A percentile compares a stretch with the other conserved stretches of the same genome.
Evolutionary conservation across 2,888 invertebrate genomes (phyloP).

Genomic region (Xestia ashworthii): DNA sequence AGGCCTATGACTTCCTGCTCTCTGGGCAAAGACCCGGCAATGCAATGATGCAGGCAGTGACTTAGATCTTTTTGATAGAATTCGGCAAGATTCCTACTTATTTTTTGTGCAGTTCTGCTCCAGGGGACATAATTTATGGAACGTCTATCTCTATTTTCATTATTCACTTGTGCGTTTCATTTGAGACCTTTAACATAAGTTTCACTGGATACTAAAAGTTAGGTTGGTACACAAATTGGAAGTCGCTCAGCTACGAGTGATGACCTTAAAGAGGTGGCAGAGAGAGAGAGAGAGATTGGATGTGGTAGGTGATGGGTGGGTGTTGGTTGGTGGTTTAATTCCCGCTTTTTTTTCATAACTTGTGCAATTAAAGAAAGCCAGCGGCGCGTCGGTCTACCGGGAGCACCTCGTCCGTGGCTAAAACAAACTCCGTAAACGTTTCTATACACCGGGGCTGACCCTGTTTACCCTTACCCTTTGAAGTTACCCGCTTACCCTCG

Average conservation of each 20-base stretch:
- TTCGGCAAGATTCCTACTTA: background rate
- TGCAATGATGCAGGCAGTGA: background rate
- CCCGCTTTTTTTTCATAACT: slow-evolving; percentile 15
- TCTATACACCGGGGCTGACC: slow-evolving; percentile 14
- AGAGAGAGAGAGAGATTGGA: background rate
- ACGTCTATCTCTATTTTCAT: background rate
- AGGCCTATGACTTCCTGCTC: background rate
- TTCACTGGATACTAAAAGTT: background rate
- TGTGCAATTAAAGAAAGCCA: slow-evolving; percentile 16
- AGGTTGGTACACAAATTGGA: background rate
- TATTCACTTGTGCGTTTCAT: background rate
- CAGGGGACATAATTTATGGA: background rate
- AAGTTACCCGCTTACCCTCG: slow-evolving; percentile 13
- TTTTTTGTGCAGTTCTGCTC: background rate
- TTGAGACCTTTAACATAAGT: background rate
- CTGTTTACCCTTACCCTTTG: slow-evolving; percentile 31
- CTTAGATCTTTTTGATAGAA: background rate
- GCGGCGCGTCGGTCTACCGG: slow-evolving; percentile 29
- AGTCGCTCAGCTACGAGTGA: background rate
- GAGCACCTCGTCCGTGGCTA: slow-evolving; percentile 14
- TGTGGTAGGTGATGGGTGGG: background rate
- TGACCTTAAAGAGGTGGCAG: background rate
- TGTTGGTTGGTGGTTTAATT: background rate
- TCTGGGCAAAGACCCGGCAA: background rate
- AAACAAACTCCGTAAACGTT: slow-evolving; percentile 53